Evolutionary conservation across 2,888 invertebrate species (phyloP).

Genomic region (Sacculina carcini): DNA sequence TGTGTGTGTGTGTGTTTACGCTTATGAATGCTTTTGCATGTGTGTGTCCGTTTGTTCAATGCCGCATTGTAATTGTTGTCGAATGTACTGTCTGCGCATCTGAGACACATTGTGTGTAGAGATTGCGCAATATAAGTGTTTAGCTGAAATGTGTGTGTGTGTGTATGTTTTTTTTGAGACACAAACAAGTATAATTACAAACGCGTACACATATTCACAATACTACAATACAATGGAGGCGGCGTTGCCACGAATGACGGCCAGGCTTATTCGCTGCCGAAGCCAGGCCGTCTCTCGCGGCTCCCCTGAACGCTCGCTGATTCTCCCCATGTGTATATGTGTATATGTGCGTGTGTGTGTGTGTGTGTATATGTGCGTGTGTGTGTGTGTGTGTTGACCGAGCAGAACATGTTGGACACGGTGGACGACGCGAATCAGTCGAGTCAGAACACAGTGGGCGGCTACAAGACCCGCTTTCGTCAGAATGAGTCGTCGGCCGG

Average conservation of each 20-base stretch:
- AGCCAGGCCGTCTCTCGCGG: too few relatives aligned
- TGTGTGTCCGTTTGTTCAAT: not conserved
- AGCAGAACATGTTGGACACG: not conserved
- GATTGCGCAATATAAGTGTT: not conserved
- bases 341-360: not conserved
- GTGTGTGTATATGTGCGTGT: not conserved
- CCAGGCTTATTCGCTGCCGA: too few relatives aligned
- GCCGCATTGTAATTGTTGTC: not conserved
- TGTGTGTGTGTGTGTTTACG: too few relatives aligned
- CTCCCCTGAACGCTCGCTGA: not conserved
- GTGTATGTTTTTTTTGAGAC: too few relatives aligned
- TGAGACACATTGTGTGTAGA: too few relatives aligned
- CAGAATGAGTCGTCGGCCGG: constrained; percentile 8
- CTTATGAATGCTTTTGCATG: not conserved
- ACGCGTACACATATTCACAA: too few relatives aligned
- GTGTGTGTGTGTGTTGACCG: too few relatives aligned
- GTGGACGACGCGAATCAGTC: constrained; percentile 8
- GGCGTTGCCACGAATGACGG: too few relatives aligned
- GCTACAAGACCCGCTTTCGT: too few relatives aligned
- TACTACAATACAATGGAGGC: too few relatives aligned
- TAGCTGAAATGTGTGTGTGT: not conserved
- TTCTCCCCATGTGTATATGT: not conserved
- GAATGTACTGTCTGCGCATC: not conserved
- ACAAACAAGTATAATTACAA: too few relatives aligned
- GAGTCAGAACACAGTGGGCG: constrained; percentile 9